phyloP scores from a whole-genome alignment of 2,797 vertebrate genomes.

The Clarias laeviceps region DNA sequence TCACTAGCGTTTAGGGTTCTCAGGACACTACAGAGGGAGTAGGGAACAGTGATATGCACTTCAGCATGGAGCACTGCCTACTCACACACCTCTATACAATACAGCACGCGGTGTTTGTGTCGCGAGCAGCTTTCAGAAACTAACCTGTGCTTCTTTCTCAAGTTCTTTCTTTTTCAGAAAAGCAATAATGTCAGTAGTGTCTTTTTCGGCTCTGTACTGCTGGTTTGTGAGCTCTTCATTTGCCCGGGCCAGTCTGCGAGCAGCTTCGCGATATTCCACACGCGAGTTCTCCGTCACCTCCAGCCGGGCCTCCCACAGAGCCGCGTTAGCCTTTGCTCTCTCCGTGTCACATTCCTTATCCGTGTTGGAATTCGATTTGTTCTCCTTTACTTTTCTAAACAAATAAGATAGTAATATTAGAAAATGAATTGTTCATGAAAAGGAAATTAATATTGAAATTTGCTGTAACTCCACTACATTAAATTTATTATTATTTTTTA shows the following conservation, averaged over 20 bases:
- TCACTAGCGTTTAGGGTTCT: background rate
- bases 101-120: background rate
- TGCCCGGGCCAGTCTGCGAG: slow-evolving; percentile 69
- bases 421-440: background rate
- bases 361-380: slow-evolving; percentile 66
- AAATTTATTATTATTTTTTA: too few species aligned
- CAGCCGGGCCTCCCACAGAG: slow-evolving; percentile 84
- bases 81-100: background rate
- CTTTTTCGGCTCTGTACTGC: slow-evolving; percentile 75
- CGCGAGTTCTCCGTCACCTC: slow-evolving; percentile 76
- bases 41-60: background rate
- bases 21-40: background rate
- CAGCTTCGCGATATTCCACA: slow-evolving; percentile 72
- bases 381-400: slow-evolving; percentile 72
- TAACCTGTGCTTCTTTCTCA: slow-evolving; percentile 78
- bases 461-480: background rate
- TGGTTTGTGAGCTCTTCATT: slow-evolving; percentile 79
- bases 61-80: background rate
- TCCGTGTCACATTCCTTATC: slow-evolving; percentile 80
- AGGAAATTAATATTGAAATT: background rate
- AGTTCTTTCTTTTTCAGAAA: slow-evolving; percentile 71
- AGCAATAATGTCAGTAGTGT: slow-evolving; percentile 71
- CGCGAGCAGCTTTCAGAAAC: background rate
- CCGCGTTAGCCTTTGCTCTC: slow-evolving; percentile 76
- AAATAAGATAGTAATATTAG: background rate